A percentile compares a stretch with the other conserved stretches of the same genome.
These are phyloP conservation scores for Delichon dasypus DNA, from an alignment of 2,797 vertebrate genomes.

Conservation along the genomic window DNA sequence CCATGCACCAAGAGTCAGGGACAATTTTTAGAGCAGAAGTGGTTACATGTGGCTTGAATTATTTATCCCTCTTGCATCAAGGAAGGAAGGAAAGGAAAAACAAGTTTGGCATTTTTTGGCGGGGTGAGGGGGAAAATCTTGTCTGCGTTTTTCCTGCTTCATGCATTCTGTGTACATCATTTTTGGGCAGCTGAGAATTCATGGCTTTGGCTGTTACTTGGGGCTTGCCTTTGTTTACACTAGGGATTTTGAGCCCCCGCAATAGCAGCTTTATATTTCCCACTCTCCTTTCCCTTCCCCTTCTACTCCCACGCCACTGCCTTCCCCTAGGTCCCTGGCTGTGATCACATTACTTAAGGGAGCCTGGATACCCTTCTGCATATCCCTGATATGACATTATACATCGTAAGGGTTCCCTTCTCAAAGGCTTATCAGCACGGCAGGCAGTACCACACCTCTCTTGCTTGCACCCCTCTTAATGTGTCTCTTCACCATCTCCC, in stretches of 20 bases:
- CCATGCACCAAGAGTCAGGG: conserved; percentile 60
- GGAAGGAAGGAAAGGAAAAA: neutral
- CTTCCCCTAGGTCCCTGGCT: neutral
- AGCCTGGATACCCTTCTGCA: conserved; percentile 11
- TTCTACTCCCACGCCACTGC: neutral
- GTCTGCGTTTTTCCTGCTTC: conserved; percentile 5
- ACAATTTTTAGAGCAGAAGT: conserved; percentile 76
- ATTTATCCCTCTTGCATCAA: conserved; percentile 75
- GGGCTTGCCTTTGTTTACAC: conserved; percentile 34
- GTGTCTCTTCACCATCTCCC: neutral
- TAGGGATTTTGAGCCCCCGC: neutral
- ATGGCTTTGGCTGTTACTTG: neutral
- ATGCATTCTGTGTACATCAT: neutral
- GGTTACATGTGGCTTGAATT: conserved; percentile 78
- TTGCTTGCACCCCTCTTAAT: neutral
- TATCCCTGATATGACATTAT: neutral
- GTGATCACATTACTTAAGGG: neutral
- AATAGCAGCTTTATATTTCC: neutral
- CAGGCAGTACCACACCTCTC: neutral
- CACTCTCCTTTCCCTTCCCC: neutral
- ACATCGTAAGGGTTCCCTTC: neutral
- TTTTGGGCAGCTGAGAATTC: conserved; percentile 26
- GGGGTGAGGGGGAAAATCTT: neutral
- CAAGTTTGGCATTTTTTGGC: neutral
- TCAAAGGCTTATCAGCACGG: conserved; percentile 37